Conservation (phyloP, 2,888 invertebrate genomes). For the Phortica magna region DNA sequence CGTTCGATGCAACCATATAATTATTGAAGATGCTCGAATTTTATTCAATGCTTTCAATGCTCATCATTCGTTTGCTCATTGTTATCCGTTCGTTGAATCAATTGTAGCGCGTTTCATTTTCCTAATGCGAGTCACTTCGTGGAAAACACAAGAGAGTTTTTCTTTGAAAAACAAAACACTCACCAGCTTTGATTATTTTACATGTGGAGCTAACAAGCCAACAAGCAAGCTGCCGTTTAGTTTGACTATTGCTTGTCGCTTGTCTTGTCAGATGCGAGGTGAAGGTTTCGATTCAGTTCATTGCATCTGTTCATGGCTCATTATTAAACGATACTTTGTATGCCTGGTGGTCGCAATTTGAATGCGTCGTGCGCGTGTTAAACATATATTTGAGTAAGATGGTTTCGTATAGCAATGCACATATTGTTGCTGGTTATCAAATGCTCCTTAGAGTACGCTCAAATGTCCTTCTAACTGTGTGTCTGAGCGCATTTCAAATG, state of each 20-base stretch:
- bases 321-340: conserved; percentile 39
- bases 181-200: not conserved
- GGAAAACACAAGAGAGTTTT: conserved; percentile 16
- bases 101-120: conserved; percentile 55
- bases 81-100: conserved; percentile 54
- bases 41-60: not conserved
- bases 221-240: conserved; percentile 58
- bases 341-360: conserved; percentile 39
- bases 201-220: not conserved
- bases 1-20: conserved; percentile 48
- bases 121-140: conserved; percentile 41
- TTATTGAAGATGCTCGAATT: conserved; percentile 50
- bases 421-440: conserved; percentile 48
- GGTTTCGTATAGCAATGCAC: conserved; percentile 66
- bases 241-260: conserved; percentile 58
- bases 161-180: not conserved
- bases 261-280: conserved; percentile 12
- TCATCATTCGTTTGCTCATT: conserved; percentile 56
- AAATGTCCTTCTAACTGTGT: conserved; percentile 50
- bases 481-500: not conserved
- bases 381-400: conserved; percentile 69
- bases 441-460: conserved; percentile 53
- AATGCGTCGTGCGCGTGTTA: conserved; percentile 62
- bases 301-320: conserved; percentile 58
- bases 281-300: conserved; percentile 14